phyloP scores from a whole-genome alignment of 2,113 vertebrate genomes.

The Ochotona curzoniae region DNA sequence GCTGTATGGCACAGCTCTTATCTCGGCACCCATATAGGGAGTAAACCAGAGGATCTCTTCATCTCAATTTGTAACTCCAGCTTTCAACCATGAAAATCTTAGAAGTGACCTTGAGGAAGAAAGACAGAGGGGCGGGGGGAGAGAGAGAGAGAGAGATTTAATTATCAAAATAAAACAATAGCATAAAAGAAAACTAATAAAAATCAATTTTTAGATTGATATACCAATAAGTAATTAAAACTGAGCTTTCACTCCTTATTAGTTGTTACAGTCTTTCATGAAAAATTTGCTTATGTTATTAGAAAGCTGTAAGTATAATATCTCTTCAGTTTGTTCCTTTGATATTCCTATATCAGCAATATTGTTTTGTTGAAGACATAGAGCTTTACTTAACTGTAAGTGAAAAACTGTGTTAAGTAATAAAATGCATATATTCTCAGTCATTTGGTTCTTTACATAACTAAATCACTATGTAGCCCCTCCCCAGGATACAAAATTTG shows the following conservation, averaged over 20 bases:
- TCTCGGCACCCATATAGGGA: too few relatives aligned
- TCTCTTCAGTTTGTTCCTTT: background rate
- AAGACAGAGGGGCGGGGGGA: too few relatives aligned
- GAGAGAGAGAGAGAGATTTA: background rate
- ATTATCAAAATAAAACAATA: background rate
- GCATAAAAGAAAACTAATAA: background rate
- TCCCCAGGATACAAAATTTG: background rate
- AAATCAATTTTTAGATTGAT: background rate
- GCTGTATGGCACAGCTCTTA: too few relatives aligned
- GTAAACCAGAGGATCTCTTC: too few relatives aligned
- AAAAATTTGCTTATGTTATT: background rate
- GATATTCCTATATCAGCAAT: background rate
- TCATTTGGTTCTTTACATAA: slow-evolving; percentile 16
- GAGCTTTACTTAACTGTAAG: background rate
- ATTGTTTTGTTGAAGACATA: slow-evolving; percentile 23
- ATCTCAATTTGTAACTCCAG: too few relatives aligned
- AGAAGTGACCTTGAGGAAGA: too few relatives aligned
- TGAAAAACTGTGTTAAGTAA: background rate
- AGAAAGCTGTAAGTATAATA: background rate
- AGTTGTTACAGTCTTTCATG: background rate
- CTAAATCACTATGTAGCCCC: background rate
- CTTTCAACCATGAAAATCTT: too few relatives aligned
- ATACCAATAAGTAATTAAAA: slow-evolving; percentile 15
- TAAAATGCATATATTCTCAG: background rate
- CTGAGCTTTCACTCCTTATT: background rate